Evolutionary conservation across 2,888 invertebrate species (phyloP), one percentile per base, ranked within the genome.

Genomic region (Pollenia labialis): DNA sequence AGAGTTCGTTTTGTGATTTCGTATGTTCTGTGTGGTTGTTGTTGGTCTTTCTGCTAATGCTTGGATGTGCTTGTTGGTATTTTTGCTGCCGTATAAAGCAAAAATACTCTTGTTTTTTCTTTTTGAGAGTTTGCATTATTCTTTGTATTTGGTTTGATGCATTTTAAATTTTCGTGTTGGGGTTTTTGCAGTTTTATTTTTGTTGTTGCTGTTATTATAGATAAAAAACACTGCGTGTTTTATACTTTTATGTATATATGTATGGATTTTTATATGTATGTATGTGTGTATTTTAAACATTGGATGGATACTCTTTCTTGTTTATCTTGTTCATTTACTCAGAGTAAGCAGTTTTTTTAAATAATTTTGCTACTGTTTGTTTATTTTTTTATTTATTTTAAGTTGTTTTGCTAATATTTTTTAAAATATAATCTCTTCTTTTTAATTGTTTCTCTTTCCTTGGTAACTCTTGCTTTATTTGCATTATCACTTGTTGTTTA

Each of bases 401-500:
- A 74, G 72, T 60, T 82, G 46, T 68, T 52, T 75, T 82, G 71
- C 71, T 50, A 23, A 66, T 74, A 32, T 66, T 72, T 68, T 60
- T 44, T 79, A 69, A 79, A 79, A 14, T 44, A 14, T 50, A 54
- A 40, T 60, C 82, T 82, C 76, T 82, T 83, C 40, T 12, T 11
- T 69, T 62, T 54, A 40, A 0, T 16, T 69, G 50, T 44, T 50
- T 68, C 56, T 71, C 72, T 66, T 42, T 16, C 46, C 62, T 82
- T 82, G 82, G 75, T 87, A 87, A 87, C 87, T 87, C 84, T 87
- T 87, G 84, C 80, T 87, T 87, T 87, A 84, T 87, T 81, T 87
- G 85, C 87, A 87, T 87, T 87, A 87, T 87, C 87, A 87, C 87
- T 87, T 87, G 87, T 87, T 85, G 87, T 87, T 85, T 77, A 56